Base-by-base conservation (phyloP, 2,113 vertebrate species). In the Macrotus californicus region DNA sequence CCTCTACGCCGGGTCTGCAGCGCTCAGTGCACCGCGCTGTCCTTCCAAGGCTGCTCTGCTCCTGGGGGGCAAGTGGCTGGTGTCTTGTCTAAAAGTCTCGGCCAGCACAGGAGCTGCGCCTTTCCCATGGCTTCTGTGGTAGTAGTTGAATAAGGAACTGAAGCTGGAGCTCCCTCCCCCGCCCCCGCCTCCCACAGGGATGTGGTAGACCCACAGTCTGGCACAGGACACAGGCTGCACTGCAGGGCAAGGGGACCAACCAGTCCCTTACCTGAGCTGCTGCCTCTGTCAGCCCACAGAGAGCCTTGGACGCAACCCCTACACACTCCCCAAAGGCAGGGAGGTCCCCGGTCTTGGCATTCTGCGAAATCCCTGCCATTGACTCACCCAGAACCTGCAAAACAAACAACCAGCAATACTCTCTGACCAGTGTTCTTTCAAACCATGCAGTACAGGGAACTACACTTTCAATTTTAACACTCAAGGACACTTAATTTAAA, bases 301-400 rank as follows among this genome's bases (percentile, higher is more conserved):
- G 98, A 46, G 99, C 99, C 98, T 99, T 99, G 93, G 99, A 99
- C 0, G 99, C 99, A 88, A 99, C 98, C 43, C 99, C 98, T 87
- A 99, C 99, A 64, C 99, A 99, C 89, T 99, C 99, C 43, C 99
- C 99, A 41, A 99, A 99, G 31, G 99, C 99, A 15, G 99, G 96
- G 92, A 99, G 99, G 95, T 99, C 99, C 2, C 99, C 99, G 0
- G 99, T 99, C 98, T 99, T 99, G 95, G 99, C 99, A 88, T 99
- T 99, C 97, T 99, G 99, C 10, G 99, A 99, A 98, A 99, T 99
- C 41, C 99, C 99, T 0, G 99, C 99, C 99, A 99, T 99, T 0
- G 99, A 99, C 97, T 99, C 99, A 7, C 99, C 99, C 1, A 99
- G 98, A 91, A 99, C 99, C 99, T 99, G 96, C 90, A 75, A 95